Base-by-base conservation (phyloP, 2,797 vertebrate species). In the Sphaeramia orbicularis region DNA sequence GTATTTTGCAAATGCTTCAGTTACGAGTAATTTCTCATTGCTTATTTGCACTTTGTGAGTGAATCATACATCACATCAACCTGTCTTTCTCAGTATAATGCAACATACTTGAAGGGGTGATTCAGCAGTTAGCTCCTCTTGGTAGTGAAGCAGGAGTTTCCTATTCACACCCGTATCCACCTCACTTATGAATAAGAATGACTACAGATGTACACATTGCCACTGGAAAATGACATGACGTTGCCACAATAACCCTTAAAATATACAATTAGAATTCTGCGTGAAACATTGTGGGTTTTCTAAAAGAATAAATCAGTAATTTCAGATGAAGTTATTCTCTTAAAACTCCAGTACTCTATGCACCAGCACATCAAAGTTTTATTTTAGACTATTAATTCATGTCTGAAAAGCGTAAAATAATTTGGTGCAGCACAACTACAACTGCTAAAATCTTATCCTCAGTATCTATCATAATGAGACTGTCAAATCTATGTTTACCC, bases 61-160 rank as follows among this genome's bases (percentile, higher is more conserved):
- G 10, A 44, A 30, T 52, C 51, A 11, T 37, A 65, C 45, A 65
- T 83, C 65, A 61, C 74, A 65, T 65, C 48, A 40, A 19, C 10
- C 48, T 65, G 60, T 38, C 37, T 37, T 27, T 41, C 38, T 47
- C 35, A 13, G 19, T 45, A 49, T 53, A 40, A 49, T 45, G 59
- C 42, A 64, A 60, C 67, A 60, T 54, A 80, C 30, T 45, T 63
- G 37, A 57, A 50, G 40, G 37, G 64, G 74, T 83, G 76, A 86
- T 18, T 82, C 80, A 67, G 85, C 56, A 3, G 4, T 70, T 35
- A 35, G 32, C 32, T 35, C 7, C 73, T 11, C 18, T 56, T 41
- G 15, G 30, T 70, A 8, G 52, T 11, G 37, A 74, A 56, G 44
- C 68, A 61, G 80, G 67, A 44, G 53, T 32, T 71, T 79, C 43